Evolutionary conservation across 2,113 vertebrate genomes (phyloP).

Genomic region (Myiagra hebetior): DNA sequence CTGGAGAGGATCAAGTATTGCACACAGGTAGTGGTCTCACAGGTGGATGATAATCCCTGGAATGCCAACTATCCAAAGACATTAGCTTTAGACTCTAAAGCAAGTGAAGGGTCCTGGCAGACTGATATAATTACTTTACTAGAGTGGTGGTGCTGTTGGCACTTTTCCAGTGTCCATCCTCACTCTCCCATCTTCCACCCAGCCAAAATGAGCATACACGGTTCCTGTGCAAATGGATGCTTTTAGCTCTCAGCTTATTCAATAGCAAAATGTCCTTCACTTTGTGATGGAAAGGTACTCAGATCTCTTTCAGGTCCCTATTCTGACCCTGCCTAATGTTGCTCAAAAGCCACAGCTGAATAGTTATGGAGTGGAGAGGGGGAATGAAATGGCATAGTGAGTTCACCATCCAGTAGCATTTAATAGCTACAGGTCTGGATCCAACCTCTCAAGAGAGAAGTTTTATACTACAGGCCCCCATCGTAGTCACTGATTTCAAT

Average conservation of each 20-base stretch:
- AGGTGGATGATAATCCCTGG: background rate
- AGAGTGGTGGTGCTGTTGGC: background rate
- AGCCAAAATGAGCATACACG: background rate
- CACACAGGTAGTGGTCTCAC: slow-evolving; percentile 79
- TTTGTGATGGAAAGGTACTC: background rate
- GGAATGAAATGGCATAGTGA: background rate
- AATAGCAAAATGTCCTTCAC: background rate
- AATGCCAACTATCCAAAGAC: background rate
- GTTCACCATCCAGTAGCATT: background rate
- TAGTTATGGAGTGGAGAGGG: background rate
- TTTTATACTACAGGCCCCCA: background rate
- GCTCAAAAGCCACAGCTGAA: background rate
- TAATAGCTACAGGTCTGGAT: background rate
- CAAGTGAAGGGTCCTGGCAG: background rate
- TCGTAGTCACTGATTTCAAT: background rate
- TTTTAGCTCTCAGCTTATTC: background rate
- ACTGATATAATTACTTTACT: background rate
- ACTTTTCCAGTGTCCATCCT: background rate
- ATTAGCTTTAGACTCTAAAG: background rate
- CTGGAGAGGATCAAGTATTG: slow-evolving; percentile 88
- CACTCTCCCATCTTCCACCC: background rate
- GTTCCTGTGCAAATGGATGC: background rate
- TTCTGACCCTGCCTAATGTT: background rate
- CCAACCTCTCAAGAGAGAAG: background rate
- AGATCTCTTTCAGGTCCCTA: background rate